A percentile compares a stretch with the other conserved stretches of the same genome.
Conservation (phyloP, 1,140 invertebrate genomes). For the Dendrolimus punctatus region DNA sequence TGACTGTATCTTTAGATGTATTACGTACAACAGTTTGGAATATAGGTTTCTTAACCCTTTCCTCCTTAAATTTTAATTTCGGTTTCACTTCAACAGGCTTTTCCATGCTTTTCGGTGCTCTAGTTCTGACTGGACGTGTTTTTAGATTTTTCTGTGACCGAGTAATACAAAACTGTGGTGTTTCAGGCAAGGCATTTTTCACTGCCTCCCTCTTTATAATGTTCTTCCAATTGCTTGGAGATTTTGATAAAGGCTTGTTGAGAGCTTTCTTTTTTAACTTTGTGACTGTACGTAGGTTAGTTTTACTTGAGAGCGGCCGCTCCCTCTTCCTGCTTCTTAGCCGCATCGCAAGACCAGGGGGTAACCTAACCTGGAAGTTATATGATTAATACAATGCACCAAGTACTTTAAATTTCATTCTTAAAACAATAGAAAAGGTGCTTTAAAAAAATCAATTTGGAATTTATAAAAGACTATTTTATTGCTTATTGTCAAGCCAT, state of each 20-base stretch:
- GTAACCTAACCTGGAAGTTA: conserved; percentile 35
- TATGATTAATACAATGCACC: too few relatives aligned
- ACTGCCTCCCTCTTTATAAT: conserved; percentile 34
- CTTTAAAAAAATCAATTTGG: too few relatives aligned
- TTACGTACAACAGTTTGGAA: conserved; percentile 62
- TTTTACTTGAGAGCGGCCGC: conserved; percentile 56
- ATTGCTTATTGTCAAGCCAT: too few relatives aligned
- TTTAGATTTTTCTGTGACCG: conserved; percentile 45
- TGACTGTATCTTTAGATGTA: conserved; percentile 40
- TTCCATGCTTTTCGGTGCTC: conserved; percentile 50
- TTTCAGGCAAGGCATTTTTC: conserved; percentile 41
- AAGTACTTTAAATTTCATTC: too few relatives aligned
- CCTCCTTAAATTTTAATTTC: conserved; percentile 44
- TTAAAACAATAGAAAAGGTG: too few relatives aligned
- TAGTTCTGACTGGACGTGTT: conserved; percentile 49
- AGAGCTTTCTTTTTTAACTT: conserved; percentile 35
- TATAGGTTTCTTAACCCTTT: conserved; percentile 47
- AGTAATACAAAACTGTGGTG: conserved; percentile 35
- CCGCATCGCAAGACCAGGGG: conserved; percentile 53
- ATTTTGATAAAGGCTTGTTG: conserved; percentile 28
- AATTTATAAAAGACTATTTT: too few relatives aligned
- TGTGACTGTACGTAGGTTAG: conserved; percentile 26
- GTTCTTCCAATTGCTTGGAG: conserved; percentile 38
- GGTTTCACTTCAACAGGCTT: conserved; percentile 36
- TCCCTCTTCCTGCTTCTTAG: conserved; percentile 65